Base-by-base conservation (phyloP, 2,888 invertebrate species). In the Chouioia cunea region DNA sequence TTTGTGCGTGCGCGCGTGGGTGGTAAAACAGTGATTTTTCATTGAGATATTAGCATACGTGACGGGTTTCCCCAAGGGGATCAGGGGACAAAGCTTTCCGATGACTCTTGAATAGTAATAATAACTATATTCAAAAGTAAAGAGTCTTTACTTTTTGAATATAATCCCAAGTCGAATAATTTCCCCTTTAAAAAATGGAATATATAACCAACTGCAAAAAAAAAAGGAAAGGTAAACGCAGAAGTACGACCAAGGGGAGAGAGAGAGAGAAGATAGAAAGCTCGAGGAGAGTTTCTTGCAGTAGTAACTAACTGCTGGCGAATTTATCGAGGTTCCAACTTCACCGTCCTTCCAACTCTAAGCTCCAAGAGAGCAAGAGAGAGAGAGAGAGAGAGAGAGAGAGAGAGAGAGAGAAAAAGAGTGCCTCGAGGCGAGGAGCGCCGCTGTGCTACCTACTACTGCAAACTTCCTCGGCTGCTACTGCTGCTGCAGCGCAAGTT, bases 241-340 rank as follows among this genome's bases (percentile, higher is more conserved):
- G 20, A 18, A 52, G 20, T 44, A 53, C 12, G 48, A 27, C 16
- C 1, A 56, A 57, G 50, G 14, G 22, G 54, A 57, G 46, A 44
- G 59, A 44, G 53, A 44, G 44, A 59, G 52, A 3, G 62, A 50
- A 58, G 27, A 56, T 43, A 36, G 58, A 46, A 65, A 59, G 57
- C 78, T 43, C 43, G n/a, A 77, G 70, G 71, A 73, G 79, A 80
- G 79, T 81, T 82, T 80, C 80, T 82, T 80, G 79, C 78, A 75
- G 79, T 79, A 81, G 79, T 79, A 81, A 82, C 81, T 81, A 83
- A 83, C 82, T 81, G 80, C 80, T 80, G 78, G 80, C 79, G 79
- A 83, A 83, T 83, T 83, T 83, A 83, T 82, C 81, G 81, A 79
- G 80, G 80, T 79, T 77, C 79, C 79, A 74, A 77, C 77, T 76